These are phyloP conservation scores for Tenthredo livida DNA, from an alignment of 2,888 invertebrate species.

Conservation along the genomic window DNA sequence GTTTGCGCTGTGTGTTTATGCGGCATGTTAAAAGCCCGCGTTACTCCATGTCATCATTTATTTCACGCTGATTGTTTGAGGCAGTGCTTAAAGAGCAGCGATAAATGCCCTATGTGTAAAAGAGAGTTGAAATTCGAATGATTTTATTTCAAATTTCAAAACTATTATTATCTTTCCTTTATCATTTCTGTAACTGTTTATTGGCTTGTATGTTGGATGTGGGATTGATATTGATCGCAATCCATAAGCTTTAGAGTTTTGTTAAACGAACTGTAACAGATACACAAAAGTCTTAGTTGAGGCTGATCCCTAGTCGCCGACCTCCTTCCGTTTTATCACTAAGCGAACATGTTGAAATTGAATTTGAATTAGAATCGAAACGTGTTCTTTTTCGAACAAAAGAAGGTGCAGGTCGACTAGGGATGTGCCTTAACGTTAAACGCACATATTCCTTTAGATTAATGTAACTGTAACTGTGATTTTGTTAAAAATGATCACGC, in stretches of 20 bases:
- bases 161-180: neutral
- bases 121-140: conserved; percentile 81
- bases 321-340: too few species aligned
- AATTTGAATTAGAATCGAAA: too few species aligned
- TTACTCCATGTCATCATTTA: conserved; percentile 89
- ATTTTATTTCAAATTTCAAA: too few species aligned
- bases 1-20: conserved; percentile 90
- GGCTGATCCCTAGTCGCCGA: too few species aligned
- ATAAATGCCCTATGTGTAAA: conserved; percentile 89
- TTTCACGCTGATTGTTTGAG: conserved; percentile 90
- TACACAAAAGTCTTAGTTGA: neutral
- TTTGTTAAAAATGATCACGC: neutral
- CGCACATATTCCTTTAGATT: conserved; percentile 61
- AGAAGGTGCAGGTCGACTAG: too few species aligned
- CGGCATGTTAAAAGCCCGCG: conserved; percentile 85
- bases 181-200: neutral
- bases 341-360: too few species aligned
- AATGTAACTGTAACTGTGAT: conserved; percentile 60
- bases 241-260: neutral
- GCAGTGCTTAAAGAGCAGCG: conserved; percentile 85
- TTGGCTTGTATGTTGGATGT: neutral
- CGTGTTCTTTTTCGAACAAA: too few species aligned
- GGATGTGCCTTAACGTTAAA: too few species aligned
- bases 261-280: neutral
- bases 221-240: neutral